phyloP scores from a whole-genome alignment of 2,888 invertebrate species.

The Hemistola chrysoprasaria region DNA sequence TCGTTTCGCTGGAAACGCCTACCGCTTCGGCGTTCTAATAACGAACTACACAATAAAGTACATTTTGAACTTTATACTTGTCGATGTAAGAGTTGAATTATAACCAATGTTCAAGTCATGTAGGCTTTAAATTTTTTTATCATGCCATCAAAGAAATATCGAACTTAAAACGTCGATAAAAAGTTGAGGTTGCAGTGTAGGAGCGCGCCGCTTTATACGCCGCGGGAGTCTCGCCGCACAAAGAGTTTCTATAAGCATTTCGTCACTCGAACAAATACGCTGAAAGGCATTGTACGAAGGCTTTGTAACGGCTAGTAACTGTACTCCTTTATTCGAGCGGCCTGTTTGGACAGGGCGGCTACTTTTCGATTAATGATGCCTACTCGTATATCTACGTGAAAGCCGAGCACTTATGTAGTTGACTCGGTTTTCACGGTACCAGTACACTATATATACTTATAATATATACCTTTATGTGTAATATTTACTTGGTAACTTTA shows the following conservation, averaged over 20 bases:
- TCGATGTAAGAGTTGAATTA: slow-evolving; percentile 24
- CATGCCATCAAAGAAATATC: slow-evolving; percentile 32
- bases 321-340: slow-evolving; percentile 55
- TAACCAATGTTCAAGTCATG: slow-evolving; percentile 12
- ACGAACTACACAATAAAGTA: slow-evolving; percentile 25
- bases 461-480: no score
- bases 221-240: slow-evolving; percentile 55
- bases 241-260: slow-evolving; percentile 60
- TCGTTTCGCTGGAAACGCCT: slow-evolving; percentile 68
- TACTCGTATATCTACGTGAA: slow-evolving; percentile 2
- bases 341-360: slow-evolving; percentile 62
- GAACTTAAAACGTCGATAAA: slow-evolving; percentile 36
- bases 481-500: no score
- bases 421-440: no score
- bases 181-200: slow-evolving; percentile 35
- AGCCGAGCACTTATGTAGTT: no score
- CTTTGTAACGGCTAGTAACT: slow-evolving; percentile 57
- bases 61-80: slow-evolving; percentile 38
- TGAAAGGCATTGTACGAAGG: slow-evolving; percentile 62
- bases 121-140: slow-evolving; percentile 36
- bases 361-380: slow-evolving; percentile 63
- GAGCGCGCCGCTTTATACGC: slow-evolving; percentile 35
- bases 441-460: no score
- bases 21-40: slow-evolving; percentile 54
- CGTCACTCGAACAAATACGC: slow-evolving; percentile 64